Base-by-base conservation (phyloP, 2,113 vertebrate species). In the Tenebrosternarchus preto region DNA sequence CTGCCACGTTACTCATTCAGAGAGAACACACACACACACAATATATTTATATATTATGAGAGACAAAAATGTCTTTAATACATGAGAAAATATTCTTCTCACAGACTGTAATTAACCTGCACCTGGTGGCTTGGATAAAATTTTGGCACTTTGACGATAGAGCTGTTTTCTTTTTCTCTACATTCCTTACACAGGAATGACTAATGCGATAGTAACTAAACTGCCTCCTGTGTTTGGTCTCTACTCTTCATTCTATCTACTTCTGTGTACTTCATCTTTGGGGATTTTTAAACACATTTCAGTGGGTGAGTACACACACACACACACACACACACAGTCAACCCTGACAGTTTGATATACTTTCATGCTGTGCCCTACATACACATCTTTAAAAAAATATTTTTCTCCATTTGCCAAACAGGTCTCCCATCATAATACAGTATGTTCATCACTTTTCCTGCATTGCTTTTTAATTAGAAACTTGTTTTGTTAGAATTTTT, bases 241-340 rank as follows among this genome's bases (percentile, higher is more conserved):
- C 70, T 99, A 96, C 86, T 95, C 96, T 0, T 95, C 96, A 60
- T 98, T 98, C 86, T 98, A 96, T 77, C 97, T 97, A 0, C 91
- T 97, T 75, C 98, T 60, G 20, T 98, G 86, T 99, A 98, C 89
- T 96, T 96, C 89, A 90, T 98, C 80, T 99, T 99, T 0, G 97
- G 97, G n/a, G 16, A 98, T 96, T 0, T 98, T 96, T 31, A 93
- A 93, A 66, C 97, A 98, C 90, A 97, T 97, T 89, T 99, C 97
- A 0, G 78, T 98, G 29, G 97, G 97, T 98, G 73, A 91, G 95
- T 46, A 73, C 24, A 20, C 20, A 60, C 33, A 36, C 16, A 39
- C 17, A 46, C 60, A 69, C 60, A 31, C 59, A 61, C 59, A 27
- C 27, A 25, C 15, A 46, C 22, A 60, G 43, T 7, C 53, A 56